Conservation (phyloP, 92 coral and sea anemone genomes). For the Ricordea florida region DNA sequence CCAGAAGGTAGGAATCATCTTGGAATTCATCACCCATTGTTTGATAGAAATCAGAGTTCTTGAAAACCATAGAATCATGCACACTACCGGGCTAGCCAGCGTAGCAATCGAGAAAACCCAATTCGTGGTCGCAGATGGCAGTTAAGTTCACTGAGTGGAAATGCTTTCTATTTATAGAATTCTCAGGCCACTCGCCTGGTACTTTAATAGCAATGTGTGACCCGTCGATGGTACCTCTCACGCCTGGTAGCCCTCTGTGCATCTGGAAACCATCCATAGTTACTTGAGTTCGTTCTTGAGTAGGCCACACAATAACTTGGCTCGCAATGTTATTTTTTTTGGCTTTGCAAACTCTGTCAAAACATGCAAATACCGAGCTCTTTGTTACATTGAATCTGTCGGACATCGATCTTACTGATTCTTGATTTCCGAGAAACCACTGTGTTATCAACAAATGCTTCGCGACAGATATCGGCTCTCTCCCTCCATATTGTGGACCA, state of each 20-base stretch:
- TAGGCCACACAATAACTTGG: conserved; percentile 36
- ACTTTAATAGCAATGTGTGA: conserved; percentile 20
- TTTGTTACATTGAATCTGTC: conserved; percentile 30
- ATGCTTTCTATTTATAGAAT: neutral
- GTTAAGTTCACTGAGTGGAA: conserved; percentile 21
- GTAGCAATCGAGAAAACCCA: conserved; percentile 22
- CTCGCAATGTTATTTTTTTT: conserved; percentile 25
- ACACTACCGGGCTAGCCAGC: conserved; percentile 51
- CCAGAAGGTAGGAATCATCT: conserved; percentile 22
- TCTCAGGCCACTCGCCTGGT: neutral
- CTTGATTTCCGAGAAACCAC: conserved; percentile 41
- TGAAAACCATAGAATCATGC: conserved; percentile 34
- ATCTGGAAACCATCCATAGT: conserved; percentile 36
- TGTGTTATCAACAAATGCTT: conserved; percentile 38
- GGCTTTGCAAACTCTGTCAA: conserved; percentile 30
- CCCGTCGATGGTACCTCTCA: conserved; percentile 30
- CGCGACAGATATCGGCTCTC: conserved; percentile 25
- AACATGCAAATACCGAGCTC: conserved; percentile 21
- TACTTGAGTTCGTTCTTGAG: conserved; percentile 2
- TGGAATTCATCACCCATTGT: neutral
- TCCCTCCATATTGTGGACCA: neutral
- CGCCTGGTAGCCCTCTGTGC: conserved; percentile 29
- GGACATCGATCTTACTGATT: conserved; percentile 1
- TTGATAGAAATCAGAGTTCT: conserved; percentile 16
- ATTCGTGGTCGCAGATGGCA: neutral